phyloP scores from a whole-genome alignment of 2,797 vertebrate genomes.

The Sphenodon punctatus region DNA sequence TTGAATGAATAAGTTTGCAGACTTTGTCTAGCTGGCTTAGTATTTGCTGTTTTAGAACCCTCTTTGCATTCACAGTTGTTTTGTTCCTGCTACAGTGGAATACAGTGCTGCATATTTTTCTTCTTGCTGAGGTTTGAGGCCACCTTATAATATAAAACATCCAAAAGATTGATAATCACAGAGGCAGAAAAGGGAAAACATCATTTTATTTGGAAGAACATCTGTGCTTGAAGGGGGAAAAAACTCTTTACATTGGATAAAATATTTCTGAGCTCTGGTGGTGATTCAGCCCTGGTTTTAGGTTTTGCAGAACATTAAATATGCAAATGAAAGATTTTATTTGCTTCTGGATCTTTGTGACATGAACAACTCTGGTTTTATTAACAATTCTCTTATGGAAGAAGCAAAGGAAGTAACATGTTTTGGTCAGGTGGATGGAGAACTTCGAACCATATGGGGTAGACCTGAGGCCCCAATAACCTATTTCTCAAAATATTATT shows the following conservation, averaged over 20 bases:
- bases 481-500: conserved; percentile 44
- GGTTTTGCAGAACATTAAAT: conserved; percentile 29
- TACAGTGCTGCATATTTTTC: conserved; percentile 41
- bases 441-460: conserved; percentile 34
- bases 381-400: conserved; percentile 9
- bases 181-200: conserved; percentile 24
- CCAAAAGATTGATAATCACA: conserved; percentile 42
- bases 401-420: background rate
- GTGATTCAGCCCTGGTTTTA: background rate
- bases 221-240: background rate
- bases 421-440: conserved; percentile 8
- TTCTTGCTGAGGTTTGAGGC: conserved; percentile 43
- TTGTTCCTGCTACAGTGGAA: conserved; percentile 37
- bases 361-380: conserved; percentile 25
- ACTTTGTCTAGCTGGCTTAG: conserved; percentile 22
- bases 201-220: conserved; percentile 23
- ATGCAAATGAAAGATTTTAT: conserved; percentile 9
- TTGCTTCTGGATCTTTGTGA: conserved; percentile 21
- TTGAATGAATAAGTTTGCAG: conserved; percentile 38
- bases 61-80: conserved; percentile 27
- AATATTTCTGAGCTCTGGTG: background rate
- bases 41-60: conserved; percentile 24
- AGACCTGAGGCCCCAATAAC: conserved; percentile 47
- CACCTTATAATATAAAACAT: conserved; percentile 49
- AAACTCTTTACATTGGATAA: background rate